These are phyloP conservation scores for Nephotettix cincticeps DNA, from an alignment of 1,140 invertebrate genomes.

Conservation along the genomic window DNA sequence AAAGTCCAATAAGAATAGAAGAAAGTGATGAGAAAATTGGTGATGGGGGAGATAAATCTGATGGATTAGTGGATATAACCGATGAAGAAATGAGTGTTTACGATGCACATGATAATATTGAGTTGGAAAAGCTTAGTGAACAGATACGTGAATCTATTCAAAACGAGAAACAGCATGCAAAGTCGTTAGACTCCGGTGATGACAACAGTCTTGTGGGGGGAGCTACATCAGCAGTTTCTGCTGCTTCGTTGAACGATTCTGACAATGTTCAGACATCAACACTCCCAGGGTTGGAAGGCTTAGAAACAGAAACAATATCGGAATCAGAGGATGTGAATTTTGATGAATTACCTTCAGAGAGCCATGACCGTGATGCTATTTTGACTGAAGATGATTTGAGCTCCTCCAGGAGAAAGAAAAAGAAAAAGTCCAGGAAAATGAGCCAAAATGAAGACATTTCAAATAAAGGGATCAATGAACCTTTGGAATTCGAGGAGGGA, in stretches of 20 bases:
- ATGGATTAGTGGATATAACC: constrained; percentile 39
- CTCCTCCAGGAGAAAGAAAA: constrained; percentile 36
- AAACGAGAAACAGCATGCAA: neutral
- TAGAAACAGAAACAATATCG: constrained; percentile 71
- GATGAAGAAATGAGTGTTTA: constrained; percentile 39
- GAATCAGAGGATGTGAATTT: constrained; percentile 49
- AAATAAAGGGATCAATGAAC: neutral
- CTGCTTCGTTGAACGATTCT: constrained; percentile 26
- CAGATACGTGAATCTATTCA: neutral
- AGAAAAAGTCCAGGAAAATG: constrained; percentile 34
- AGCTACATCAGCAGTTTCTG: constrained; percentile 39
- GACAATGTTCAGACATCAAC: constrained; percentile 33
- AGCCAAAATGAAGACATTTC: constrained; percentile 15
- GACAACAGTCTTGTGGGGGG: constrained; percentile 34
- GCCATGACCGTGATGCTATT: constrained; percentile 8
- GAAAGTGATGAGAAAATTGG: constrained; percentile 19
- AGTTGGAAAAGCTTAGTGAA: constrained; percentile 24
- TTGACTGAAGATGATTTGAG: constrained; percentile 34
- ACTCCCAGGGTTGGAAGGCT: constrained; percentile 54
- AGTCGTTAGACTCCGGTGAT: constrained; percentile 39
- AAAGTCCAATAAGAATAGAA: neutral
- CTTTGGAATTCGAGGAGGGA: constrained; percentile 49
- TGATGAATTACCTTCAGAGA: constrained; percentile 16
- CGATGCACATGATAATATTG: constrained; percentile 29
- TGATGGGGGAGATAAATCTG: constrained; percentile 34